phyloP scores from a whole-genome alignment of 2,888 invertebrate genomes.

The Drosophila monieri region DNA sequence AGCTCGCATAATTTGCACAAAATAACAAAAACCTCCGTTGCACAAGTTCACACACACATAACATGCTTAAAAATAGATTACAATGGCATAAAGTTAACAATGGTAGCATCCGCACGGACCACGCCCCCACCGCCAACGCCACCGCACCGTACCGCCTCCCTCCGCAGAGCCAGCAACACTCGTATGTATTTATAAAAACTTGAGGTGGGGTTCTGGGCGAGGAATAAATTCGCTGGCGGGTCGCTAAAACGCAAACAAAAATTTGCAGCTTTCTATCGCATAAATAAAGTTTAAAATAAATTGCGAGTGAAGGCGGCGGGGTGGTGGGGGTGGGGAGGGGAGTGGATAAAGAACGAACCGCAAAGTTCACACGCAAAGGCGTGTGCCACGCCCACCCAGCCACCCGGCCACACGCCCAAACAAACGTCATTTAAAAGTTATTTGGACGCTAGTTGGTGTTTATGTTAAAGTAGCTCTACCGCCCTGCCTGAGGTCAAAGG shows the following conservation, averaged over 20 bases:
- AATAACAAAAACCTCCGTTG: constrained; percentile 46
- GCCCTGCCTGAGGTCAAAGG: constrained; percentile 23
- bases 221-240: constrained; percentile 61
- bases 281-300: constrained; percentile 77
- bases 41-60: constrained; percentile 40
- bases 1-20: constrained; percentile 63
- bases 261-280: constrained; percentile 72
- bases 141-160: no score
- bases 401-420: constrained; percentile 39
- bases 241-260: constrained; percentile 70
- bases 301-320: constrained; percentile 57
- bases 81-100: constrained; percentile 68
- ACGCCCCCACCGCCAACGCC: neutral
- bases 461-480: constrained; percentile 68
- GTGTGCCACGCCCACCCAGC: constrained; percentile 30
- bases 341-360: constrained; percentile 34
- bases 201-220: neutral
- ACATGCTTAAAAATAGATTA: constrained; percentile 70
- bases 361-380: constrained; percentile 73
- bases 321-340: neutral
- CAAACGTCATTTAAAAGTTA: constrained; percentile 79
- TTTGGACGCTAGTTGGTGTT: constrained; percentile 76
- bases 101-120: constrained; percentile 29
- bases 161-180: neutral
- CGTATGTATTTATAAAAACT: constrained; percentile 17